Base-by-base conservation (phyloP, 2,113 vertebrate genomes). In the Notarius lentiginosus region DNA sequence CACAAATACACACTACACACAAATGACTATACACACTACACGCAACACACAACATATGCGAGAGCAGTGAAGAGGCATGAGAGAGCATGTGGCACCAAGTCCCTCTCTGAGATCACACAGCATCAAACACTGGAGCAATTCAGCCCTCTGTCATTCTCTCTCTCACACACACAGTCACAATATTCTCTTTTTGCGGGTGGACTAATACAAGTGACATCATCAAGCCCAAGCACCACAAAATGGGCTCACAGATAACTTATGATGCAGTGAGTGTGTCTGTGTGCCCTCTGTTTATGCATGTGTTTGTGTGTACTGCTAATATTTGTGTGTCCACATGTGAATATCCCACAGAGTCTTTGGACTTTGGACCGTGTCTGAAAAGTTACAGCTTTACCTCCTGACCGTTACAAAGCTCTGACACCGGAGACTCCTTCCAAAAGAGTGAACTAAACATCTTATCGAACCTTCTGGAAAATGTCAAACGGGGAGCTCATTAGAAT, bases 171-270 rank as follows among this genome's bases (percentile, higher is more conserved):
- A 72, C 77, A 24, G 63, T 84, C 63, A 80, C 49, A 83, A 72
- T 82, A 90, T 88, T 90, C 88, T 90, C 87, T 91, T 87, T 30
- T 20, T 24, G 72, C 60, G 61, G 70, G 65, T 85, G 87, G 88
- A 85, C 83, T 75, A 82, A 85, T 56, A 75, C 34, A 51, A 82
- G 81, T 89, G 82, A 87, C 85, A 70, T 80, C 88, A 87, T 86
- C 27, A 80, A 81, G 85, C 79, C 66, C 81, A 79, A 20, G n/a
- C 60, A 56, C 11, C 4, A 49, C 83, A 84, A 60, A 83, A 82
- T 14, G 30, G 11, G 27, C 55, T 73, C 27, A 79, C 63, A 84
- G 73, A 18, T 70, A n/a, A 41, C 11, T 9, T 55, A 63, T 58
- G 51, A 60, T 61, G 24, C 61, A 27, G 75, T 20, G 24, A 66